These are phyloP conservation scores for Diadema setosum DNA, from an alignment of 35 echinoderm and acorn worm species.

Conservation along the genomic window DNA sequence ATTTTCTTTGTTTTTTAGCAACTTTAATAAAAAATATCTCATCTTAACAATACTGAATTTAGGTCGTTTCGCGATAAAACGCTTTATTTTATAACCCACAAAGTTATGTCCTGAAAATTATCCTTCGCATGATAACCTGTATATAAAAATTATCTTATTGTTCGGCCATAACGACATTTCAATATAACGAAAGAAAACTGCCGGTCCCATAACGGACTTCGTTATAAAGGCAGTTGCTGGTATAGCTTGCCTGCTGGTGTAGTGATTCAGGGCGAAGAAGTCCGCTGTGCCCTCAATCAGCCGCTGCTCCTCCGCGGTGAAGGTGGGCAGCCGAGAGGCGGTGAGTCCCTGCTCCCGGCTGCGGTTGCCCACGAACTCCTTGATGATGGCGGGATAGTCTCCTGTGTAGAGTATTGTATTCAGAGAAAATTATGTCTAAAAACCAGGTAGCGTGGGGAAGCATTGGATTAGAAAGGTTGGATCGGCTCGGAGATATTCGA, in stretches of 20 bases:
- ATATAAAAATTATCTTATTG: neutral
- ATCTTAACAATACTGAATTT: too few relatives aligned
- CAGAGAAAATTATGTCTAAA: too few relatives aligned
- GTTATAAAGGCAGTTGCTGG: neutral
- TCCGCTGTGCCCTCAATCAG: slow-evolving; percentile 58
- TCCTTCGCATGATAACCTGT: neutral
- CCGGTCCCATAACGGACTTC: neutral
- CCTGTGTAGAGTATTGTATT: neutral
- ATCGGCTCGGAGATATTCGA: too few relatives aligned
- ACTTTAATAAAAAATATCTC: too few relatives aligned
- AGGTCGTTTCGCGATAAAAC: too few relatives aligned
- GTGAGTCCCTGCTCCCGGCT: slow-evolving; percentile 40
- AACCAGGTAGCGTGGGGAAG: too few relatives aligned
- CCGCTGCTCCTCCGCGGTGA: slow-evolving; percentile 56
- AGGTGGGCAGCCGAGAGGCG: slow-evolving; percentile 56
- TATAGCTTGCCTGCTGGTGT: slow-evolving; percentile 38
- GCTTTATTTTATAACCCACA: too few relatives aligned
- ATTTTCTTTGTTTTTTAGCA: too few relatives aligned
- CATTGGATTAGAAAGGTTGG: too few relatives aligned
- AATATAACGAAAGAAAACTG: too few relatives aligned
- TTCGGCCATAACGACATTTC: too few relatives aligned
- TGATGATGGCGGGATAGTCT: slow-evolving; percentile 64
- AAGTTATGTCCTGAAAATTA: neutral
- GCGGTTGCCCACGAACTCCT: slow-evolving; percentile 38
- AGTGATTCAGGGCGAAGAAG: slow-evolving; percentile 84